Conservation (phyloP, 2,888 invertebrate species). For the Drosophila borborema region DNA sequence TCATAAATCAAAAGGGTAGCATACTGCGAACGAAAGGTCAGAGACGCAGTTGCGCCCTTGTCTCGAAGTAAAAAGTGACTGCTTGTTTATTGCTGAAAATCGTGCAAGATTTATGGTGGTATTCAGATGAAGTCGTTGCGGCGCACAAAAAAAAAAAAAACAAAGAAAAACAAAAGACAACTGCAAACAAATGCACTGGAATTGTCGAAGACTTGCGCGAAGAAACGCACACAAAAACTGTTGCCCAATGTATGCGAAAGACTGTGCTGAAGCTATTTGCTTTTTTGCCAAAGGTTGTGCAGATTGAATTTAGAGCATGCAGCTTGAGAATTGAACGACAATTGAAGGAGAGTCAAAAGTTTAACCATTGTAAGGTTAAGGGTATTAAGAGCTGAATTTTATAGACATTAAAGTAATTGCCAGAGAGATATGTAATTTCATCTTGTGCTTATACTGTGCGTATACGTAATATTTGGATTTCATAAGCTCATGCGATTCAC, state of each 20-base stretch:
- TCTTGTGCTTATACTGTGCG: too few species aligned
- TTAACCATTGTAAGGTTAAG: background rate
- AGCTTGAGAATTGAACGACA: slow-evolving; percentile 31
- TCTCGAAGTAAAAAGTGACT: slow-evolving; percentile 40
- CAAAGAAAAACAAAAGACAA: background rate
- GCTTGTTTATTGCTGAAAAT: slow-evolving; percentile 56
- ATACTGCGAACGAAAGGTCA: slow-evolving; percentile 50
- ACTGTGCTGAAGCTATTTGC: background rate
- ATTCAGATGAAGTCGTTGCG: slow-evolving; percentile 62
- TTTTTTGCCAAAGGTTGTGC: background rate
- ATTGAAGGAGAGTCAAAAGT: slow-evolving; percentile 24
- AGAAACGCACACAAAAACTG: slow-evolving; percentile 20
- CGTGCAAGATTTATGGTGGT: slow-evolving; percentile 65
- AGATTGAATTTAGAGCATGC: slow-evolving; percentile 29
- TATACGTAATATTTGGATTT: too few species aligned
- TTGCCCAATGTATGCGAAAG: background rate
- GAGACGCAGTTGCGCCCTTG: slow-evolving; percentile 28
- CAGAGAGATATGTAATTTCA: background rate
- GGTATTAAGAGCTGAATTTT: background rate
- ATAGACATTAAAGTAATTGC: background rate
- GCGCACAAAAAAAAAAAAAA: slow-evolving; percentile 17
- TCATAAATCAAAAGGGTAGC: slow-evolving; percentile 70
- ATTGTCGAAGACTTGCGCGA: background rate
- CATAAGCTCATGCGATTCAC: too few species aligned
- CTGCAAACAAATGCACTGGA: slow-evolving; percentile 19